phyloP scores from a whole-genome alignment of 1,140 invertebrate genomes.

The Samia ricini region DNA sequence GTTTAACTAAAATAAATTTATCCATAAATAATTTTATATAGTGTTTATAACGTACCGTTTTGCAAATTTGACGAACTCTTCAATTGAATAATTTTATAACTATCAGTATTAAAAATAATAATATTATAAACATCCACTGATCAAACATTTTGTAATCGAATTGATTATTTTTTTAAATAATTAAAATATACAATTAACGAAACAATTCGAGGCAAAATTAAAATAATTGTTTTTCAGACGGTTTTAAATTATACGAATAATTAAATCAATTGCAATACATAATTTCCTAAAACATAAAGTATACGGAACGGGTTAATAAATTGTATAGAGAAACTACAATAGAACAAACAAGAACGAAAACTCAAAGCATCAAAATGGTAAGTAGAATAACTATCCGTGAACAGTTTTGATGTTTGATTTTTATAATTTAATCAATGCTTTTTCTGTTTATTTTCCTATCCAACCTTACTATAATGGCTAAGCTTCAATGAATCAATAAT shows the following conservation, averaged over 20 bases:
- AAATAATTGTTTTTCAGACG: background rate
- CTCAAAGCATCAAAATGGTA: background rate
- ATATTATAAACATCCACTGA: background rate
- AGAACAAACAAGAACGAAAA: background rate
- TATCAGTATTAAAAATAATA: background rate
- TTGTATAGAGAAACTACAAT: background rate
- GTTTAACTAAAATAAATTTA: background rate
- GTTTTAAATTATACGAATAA: background rate
- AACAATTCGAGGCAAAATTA: background rate
- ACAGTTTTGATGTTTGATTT: background rate
- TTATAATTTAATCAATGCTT: background rate
- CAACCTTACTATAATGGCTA: background rate
- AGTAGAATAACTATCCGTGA: background rate
- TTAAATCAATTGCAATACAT: background rate
- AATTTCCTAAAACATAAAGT: background rate
- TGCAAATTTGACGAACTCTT: background rate
- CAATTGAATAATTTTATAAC: background rate
- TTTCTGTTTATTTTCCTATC: background rate
- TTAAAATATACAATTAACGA: background rate
- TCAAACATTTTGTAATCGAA: background rate
- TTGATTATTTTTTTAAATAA: background rate
- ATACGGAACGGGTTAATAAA: background rate
- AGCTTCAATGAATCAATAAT: too few relatives aligned
- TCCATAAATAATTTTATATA: background rate
- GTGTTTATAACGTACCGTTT: background rate